Evolutionary conservation across 2,113 vertebrate species (phyloP).

Genomic region (Isurus oxyrinchus): DNA sequence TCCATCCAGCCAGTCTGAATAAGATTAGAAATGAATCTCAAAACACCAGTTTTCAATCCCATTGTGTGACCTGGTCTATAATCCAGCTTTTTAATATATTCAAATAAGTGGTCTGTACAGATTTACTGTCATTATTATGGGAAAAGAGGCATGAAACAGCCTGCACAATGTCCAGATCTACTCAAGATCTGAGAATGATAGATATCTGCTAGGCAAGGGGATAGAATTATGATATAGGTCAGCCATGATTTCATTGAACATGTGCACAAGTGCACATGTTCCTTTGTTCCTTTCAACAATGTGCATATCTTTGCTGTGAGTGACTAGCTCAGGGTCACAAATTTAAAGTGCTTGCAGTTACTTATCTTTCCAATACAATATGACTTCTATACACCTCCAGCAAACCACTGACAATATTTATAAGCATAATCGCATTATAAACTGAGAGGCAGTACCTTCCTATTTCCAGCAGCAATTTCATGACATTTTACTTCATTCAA

Average conservation of each 20-base stretch:
- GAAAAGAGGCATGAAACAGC: background rate
- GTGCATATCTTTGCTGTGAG: background rate
- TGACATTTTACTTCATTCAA: background rate
- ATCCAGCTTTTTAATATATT: background rate
- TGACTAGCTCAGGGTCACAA: background rate
- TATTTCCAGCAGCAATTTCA: background rate
- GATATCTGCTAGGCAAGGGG: background rate
- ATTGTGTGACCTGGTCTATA: background rate
- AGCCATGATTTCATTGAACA: background rate
- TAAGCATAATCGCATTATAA: background rate
- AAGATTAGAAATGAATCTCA: background rate
- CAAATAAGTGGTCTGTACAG: background rate
- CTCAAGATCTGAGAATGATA: background rate
- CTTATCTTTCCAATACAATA: background rate
- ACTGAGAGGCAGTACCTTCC: background rate
- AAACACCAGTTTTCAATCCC: background rate
- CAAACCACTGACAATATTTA: background rate
- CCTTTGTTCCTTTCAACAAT: background rate
- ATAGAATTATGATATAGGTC: background rate
- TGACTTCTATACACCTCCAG: background rate
- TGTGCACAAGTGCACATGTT: background rate
- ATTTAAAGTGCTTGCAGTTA: background rate
- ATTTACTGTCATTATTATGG: background rate
- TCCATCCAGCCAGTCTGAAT: background rate
- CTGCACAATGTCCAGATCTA: background rate